Evolutionary conservation across 2,113 vertebrate genomes (phyloP), one percentile per base, ranked within the genome.

Genomic region (Oryzias curvinotus): DNA sequence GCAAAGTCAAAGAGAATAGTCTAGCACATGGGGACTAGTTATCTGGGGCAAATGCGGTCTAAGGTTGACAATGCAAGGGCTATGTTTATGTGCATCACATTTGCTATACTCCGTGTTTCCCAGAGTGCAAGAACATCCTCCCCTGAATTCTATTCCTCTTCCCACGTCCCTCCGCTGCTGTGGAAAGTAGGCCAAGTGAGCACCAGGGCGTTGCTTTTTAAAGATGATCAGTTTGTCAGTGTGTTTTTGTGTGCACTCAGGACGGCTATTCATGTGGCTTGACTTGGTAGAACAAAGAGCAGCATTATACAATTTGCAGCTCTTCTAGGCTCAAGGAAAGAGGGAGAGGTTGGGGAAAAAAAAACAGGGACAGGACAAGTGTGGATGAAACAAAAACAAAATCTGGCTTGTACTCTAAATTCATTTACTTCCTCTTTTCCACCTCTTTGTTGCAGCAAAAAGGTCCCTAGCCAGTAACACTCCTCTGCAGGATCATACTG

Each of bases 121-220:
- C 83, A 87, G 87, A 85, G 83, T 85, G 87, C 83, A 73, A 48
- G 81, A 87, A 87, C 88, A 88, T 87, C 80, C 88, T 89, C 89
- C 78, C 88, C 86, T 87, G 87, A 90, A 89, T 88, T 87, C 82
- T 80, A 82, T 78, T 89, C 77, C 85, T 88, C 87, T 85, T 90
- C 88, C 87, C 88, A 89, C 81, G 83, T 88, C 87, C 87, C 87
- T 78, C 79, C 18, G 87, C 86, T 88, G 80, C 86, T 64, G 80
- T 79, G 85, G 88, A 90, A 91, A 91, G 89, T 91, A 91, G 89
- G 89, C 87, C 89, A 91, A 87, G 88, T 84, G 78, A 89, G 85
- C 87, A 84, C 87, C 89, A 85, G 89, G 88, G 89, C 86, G 87
- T 90, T 91, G 79, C 87, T 89, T 88, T 89, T 90, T 88, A 86